A percentile compares a stretch with the other conserved stretches of the same genome.
phyloP scores from a whole-genome alignment of 2,888 invertebrate genomes.

The Cenopis cana region DNA sequence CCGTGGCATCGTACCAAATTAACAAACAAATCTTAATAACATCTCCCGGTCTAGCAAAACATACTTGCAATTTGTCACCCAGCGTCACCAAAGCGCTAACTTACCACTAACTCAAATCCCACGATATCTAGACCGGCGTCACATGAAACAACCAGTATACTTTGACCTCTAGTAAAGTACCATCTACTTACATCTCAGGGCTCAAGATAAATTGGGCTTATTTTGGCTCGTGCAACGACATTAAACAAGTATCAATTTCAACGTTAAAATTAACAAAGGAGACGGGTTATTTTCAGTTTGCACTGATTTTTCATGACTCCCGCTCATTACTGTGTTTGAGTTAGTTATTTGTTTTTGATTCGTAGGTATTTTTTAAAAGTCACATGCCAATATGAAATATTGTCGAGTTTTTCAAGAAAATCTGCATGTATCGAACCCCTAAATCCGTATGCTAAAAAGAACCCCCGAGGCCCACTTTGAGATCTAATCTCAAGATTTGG shows the following conservation, averaged over 20 bases:
- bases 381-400: no score
- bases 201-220: not conserved
- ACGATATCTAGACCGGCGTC: slow-evolving; percentile 30
- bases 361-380: no score
- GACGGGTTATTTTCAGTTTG: slow-evolving; percentile 37
- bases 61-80: slow-evolving; percentile 31
- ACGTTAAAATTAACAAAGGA: slow-evolving; percentile 29
- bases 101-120: slow-evolving; percentile 12
- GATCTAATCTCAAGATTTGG: no score
- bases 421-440: no score
- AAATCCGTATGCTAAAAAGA: no score
- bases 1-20: no score
- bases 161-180: not conserved
- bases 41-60: slow-evolving; percentile 30
- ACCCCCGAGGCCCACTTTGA: no score
- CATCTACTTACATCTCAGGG: not conserved
- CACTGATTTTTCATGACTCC: slow-evolving; percentile 12
- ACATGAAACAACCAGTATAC: not conserved
- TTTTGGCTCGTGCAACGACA: slow-evolving; percentile 24
- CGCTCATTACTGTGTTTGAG: slow-evolving; percentile 5
- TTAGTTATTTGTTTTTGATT: not conserved
- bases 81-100: slow-evolving; percentile 38
- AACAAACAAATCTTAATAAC: no score
- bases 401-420: no score
- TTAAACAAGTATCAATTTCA: slow-evolving; percentile 28